Evolutionary conservation across 35 echinoderm and acorn worm genomes (phyloP).

Genomic region (Antedon bifida): DNA sequence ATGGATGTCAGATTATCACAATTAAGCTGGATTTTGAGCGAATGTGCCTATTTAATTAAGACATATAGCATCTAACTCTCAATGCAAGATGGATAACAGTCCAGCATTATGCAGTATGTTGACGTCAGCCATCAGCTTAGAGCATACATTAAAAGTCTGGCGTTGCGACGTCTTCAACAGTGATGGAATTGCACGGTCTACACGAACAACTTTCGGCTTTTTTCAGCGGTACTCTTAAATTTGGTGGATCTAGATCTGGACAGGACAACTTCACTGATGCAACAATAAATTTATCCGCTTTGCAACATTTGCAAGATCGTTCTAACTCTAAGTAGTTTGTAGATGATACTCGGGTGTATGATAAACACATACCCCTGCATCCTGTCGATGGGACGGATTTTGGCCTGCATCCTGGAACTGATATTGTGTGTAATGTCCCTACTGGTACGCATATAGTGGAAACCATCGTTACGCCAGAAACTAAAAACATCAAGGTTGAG

Average conservation of each 20-base stretch:
- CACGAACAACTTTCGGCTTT: slow-evolving; percentile 19
- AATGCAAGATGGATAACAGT: no score
- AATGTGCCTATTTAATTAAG: no score
- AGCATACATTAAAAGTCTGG: not conserved
- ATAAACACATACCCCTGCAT: slow-evolving; percentile 32
- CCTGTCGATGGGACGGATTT: slow-evolving; percentile 6
- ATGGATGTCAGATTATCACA: no score
- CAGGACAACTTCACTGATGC: slow-evolving; percentile 5
- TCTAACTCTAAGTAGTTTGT: slow-evolving; percentile 39
- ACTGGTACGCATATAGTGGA: not conserved
- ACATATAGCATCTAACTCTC: no score
- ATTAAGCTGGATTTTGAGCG: no score
- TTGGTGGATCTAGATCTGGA: slow-evolving; percentile 5
- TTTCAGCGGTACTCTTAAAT: slow-evolving; percentile 14
- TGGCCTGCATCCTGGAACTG: slow-evolving; percentile 15
- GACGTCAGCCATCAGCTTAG: no score
- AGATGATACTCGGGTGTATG: slow-evolving; percentile 38
- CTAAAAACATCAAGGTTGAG: not conserved
- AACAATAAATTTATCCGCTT: slow-evolving; percentile 21
- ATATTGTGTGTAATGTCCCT: slow-evolving; percentile 6
- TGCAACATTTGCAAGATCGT: slow-evolving; percentile 39
- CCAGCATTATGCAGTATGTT: no score
- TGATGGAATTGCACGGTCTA: slow-evolving; percentile 22
- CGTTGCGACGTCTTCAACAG: not conserved
- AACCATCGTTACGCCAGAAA: not conserved